These are phyloP conservation scores for Nephrotoma flavescens DNA, from an alignment of 2,888 invertebrate genomes.

Conservation along the genomic window DNA sequence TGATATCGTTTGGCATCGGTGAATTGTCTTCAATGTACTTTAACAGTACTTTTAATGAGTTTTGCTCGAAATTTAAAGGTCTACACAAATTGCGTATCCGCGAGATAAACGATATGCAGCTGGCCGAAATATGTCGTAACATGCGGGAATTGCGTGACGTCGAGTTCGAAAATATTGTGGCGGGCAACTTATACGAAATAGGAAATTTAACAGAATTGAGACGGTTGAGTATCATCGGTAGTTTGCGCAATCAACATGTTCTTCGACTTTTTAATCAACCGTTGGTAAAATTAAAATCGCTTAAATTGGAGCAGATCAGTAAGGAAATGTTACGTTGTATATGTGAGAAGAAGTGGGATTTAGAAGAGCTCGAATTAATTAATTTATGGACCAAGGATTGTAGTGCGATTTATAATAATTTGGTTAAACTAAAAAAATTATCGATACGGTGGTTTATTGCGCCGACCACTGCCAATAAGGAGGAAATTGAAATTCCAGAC, in stretches of 20 bases:
- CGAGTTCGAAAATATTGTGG: background rate
- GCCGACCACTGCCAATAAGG: background rate
- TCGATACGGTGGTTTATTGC: background rate
- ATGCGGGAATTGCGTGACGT: background rate
- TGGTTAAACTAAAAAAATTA: background rate
- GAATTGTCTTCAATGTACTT: background rate
- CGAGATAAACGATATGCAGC: background rate
- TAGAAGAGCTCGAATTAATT: background rate
- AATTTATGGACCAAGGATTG: background rate
- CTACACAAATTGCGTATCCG: background rate
- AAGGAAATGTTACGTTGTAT: background rate
- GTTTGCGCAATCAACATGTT: background rate
- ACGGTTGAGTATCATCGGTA: background rate
- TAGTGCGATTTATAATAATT: background rate
- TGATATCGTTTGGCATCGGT: background rate
- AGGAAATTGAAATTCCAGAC: background rate
- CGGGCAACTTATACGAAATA: background rate
- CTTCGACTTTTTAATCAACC: background rate
- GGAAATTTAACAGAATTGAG: background rate
- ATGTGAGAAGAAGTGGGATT: background rate
- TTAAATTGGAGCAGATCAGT: background rate
- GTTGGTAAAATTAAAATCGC: background rate
- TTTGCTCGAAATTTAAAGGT: background rate
- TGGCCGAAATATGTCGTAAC: background rate
- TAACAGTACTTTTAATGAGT: background rate